Conservation (phyloP, 2,888 invertebrate genomes). For the Ectropis crepuscularia region DNA sequence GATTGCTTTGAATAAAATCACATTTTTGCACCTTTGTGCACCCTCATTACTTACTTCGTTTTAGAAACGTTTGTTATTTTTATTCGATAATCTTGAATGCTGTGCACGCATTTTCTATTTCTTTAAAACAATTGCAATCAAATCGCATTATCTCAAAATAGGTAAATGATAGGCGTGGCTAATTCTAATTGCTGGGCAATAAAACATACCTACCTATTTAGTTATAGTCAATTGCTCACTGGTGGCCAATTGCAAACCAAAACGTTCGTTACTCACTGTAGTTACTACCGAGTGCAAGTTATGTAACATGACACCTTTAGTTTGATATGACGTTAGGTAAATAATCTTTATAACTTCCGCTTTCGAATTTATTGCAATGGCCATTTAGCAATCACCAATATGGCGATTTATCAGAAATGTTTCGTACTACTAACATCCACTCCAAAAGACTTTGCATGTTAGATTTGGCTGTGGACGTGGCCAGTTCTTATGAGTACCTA, state of each 20-base stretch:
- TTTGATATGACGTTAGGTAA: conserved; percentile 46
- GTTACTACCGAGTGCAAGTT: conserved; percentile 27
- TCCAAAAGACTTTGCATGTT: not conserved
- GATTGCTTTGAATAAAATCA: too few species aligned
- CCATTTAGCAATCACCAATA: conserved; percentile 34
- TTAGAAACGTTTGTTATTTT: too few species aligned
- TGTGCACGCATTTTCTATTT: too few species aligned
- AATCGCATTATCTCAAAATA: not conserved
- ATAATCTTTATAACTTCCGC: conserved; percentile 46
- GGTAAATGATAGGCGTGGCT: conserved; percentile 18
- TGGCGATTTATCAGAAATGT: conserved; percentile 18
- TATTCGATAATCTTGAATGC: too few species aligned
- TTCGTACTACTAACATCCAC: not conserved
- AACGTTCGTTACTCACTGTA: conserved; percentile 34
- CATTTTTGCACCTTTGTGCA: too few species aligned
- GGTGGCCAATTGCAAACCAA: conserved; percentile 17
- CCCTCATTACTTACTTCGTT: too few species aligned
- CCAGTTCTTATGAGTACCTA: too few species aligned
- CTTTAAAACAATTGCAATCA: too few species aligned
- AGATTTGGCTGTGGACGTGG: too few species aligned
- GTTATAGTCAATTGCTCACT: conserved; percentile 16
- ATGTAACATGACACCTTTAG: conserved; percentile 41
- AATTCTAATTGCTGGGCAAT: conserved; percentile 24
- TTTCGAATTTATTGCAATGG: conserved; percentile 42
- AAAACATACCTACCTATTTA: conserved; percentile 17